Evolutionary conservation across 2,888 invertebrate species (phyloP).

Genomic region (Archips crataeganus): DNA sequence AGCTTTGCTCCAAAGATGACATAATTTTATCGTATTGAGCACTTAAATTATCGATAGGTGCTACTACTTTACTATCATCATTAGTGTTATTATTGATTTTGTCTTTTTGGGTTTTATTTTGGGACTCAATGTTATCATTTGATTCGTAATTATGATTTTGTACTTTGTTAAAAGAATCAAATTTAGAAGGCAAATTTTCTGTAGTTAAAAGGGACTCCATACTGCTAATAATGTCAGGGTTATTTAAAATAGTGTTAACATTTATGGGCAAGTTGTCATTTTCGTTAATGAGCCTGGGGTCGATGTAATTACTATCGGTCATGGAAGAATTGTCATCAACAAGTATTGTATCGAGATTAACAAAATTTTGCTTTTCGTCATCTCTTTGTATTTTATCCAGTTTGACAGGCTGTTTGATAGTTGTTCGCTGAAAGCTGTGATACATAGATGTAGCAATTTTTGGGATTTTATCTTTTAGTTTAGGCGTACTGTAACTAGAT

Average conservation of each 20-base stretch:
- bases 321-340: conserved; percentile 76
- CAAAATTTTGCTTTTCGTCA: conserved; percentile 73
- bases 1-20: conserved; percentile 80
- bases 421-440: conserved; percentile 79
- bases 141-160: conserved; percentile 65
- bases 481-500: conserved; percentile 78
- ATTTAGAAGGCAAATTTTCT: conserved; percentile 80
- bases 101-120: conserved; percentile 53
- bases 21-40: conserved; percentile 84
- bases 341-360: conserved; percentile 79
- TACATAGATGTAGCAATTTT: conserved; percentile 81
- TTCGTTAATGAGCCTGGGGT: conserved; percentile 88
- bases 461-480: conserved; percentile 80
- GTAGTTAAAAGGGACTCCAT: conserved; percentile 82
- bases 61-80: conserved; percentile 58
- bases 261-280: conserved; percentile 89
- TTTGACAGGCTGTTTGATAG: conserved; percentile 76
- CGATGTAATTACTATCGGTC: conserved; percentile 84
- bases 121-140: conserved; percentile 59
- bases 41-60: conserved; percentile 75
- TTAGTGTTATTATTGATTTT: conserved; percentile 51
- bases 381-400: conserved; percentile 78
- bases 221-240: conserved; percentile 82
- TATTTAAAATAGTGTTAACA: conserved; percentile 81
- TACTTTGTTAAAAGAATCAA: conserved; percentile 75